Percentiles rank a stretch among this genome's conserved stretches.
These are phyloP conservation scores for Forbesichthys papilliferus DNA, from an alignment of 2,113 vertebrate species.

Conservation along the genomic window DNA sequence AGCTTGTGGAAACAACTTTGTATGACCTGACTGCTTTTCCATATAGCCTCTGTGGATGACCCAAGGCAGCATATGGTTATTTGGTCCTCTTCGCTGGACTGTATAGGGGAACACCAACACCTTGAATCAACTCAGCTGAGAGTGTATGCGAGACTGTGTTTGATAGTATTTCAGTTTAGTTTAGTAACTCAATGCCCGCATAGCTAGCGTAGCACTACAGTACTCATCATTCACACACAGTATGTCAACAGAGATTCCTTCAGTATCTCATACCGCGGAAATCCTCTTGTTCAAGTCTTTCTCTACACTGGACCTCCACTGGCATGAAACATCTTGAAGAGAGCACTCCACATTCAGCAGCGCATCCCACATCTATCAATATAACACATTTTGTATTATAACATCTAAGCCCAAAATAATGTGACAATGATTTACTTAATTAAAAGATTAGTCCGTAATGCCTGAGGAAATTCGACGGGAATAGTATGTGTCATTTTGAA, in stretches of 20 bases:
- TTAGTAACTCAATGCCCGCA: background rate
- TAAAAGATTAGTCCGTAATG: too few species aligned
- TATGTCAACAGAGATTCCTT: background rate
- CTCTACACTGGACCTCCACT: conserved; percentile 52
- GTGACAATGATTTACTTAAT: too few species aligned
- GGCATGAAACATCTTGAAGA: conserved; percentile 42
- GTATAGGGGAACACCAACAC: conserved; percentile 7
- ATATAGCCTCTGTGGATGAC: background rate
- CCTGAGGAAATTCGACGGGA: background rate
- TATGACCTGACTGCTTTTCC: conserved; percentile 26
- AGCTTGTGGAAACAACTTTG: conserved; percentile 58
- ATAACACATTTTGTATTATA: background rate
- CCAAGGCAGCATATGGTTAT: conserved; percentile 56
- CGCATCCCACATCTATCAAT: conserved; percentile 69
- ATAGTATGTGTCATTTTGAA: background rate
- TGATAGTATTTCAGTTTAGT: background rate
- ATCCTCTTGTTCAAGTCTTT: conserved; percentile 66
- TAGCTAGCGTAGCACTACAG: too few species aligned
- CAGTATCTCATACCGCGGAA: conserved; percentile 45
- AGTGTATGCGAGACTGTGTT: background rate
- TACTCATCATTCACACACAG: too few species aligned
- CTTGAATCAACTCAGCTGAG: background rate
- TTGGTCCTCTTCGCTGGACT: conserved; percentile 49
- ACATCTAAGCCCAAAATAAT: too few species aligned
- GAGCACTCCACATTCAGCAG: conserved; percentile 61